These are phyloP conservation scores for Caenorhabditis latens DNA, from an alignment of 1,140 invertebrate species.

Conservation along the genomic window DNA sequence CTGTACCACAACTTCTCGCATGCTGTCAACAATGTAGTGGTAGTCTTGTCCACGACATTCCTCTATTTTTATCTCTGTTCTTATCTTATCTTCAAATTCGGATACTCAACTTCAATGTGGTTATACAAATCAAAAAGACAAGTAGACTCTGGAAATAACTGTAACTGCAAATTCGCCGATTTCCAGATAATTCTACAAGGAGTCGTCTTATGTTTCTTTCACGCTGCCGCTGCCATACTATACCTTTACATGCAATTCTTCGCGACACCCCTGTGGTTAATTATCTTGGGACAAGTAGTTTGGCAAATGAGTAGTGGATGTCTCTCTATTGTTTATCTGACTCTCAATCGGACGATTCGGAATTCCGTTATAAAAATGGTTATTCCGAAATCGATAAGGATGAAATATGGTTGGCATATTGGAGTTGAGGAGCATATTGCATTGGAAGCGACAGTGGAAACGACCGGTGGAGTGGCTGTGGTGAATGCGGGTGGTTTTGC, in stretches of 20 bases:
- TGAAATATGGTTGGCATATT: background rate
- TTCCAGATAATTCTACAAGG: conserved; percentile 55
- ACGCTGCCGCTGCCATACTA: background rate
- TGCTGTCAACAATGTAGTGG: background rate
- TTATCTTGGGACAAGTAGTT: background rate
- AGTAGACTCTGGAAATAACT: background rate
- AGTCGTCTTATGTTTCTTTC: conserved; percentile 48
- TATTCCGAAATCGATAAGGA: background rate
- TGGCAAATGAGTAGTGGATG: conserved; percentile 29
- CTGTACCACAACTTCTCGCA: background rate
- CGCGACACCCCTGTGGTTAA: background rate
- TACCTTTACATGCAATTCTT: conserved; percentile 52
- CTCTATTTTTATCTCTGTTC: conserved; percentile 33
- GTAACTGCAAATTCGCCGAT: background rate
- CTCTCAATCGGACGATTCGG: background rate
- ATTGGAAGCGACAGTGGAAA: background rate
- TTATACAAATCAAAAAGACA: conserved; percentile 9
- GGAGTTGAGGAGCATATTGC: background rate
- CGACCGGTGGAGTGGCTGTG: background rate
- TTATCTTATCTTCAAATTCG: conserved; percentile 38
- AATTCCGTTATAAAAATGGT: conserved; percentile 9
- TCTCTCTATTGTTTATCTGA: background rate
- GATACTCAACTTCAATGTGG: conserved; percentile 38
- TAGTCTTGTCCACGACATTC: background rate
- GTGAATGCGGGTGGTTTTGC: background rate